Conservation (phyloP, 2,888 invertebrate species). For the Cephus pulcher region DNA sequence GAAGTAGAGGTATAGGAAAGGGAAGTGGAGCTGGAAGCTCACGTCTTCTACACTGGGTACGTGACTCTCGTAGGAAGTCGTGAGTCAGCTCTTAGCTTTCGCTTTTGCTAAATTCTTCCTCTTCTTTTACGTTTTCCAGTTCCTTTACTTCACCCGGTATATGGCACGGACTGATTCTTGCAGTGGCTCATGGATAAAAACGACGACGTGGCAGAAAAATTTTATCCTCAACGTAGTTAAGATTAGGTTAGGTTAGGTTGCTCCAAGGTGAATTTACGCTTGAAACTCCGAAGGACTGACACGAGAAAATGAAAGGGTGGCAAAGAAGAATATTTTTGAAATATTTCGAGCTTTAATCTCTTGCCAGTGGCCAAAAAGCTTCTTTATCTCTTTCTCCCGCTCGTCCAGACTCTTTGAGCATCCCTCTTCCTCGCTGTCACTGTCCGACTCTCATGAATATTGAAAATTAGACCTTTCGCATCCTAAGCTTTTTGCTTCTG, state of each 20-base stretch:
- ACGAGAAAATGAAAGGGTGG: neutral
- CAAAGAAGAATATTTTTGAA: slow-evolving; percentile 6
- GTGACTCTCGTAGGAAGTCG: neutral
- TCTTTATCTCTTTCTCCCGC: neutral
- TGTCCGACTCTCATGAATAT: slow-evolving; percentile 41
- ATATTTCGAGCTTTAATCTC: slow-evolving; percentile 35
- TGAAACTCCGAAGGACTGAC: neutral
- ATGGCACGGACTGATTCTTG: neutral
- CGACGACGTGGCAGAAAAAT: neutral
- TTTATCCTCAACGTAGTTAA: neutral
- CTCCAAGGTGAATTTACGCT: neutral
- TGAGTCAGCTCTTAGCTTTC: neutral
- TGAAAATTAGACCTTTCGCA: slow-evolving; percentile 43
- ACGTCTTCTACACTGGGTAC: neutral
- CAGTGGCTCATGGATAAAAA: neutral
- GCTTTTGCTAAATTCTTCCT: neutral
- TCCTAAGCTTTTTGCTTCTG: neutral
- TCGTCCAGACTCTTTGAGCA: neutral
- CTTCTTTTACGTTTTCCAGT: neutral
- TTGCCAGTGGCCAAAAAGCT: neutral
- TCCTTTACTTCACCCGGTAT: neutral
- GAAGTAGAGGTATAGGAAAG: neutral
- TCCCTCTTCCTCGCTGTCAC: neutral
- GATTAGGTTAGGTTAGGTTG: neutral
- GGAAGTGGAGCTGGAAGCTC: neutral